Base-by-base conservation (phyloP, 2,888 invertebrate genomes). In the Scaptomyza parva region DNA sequence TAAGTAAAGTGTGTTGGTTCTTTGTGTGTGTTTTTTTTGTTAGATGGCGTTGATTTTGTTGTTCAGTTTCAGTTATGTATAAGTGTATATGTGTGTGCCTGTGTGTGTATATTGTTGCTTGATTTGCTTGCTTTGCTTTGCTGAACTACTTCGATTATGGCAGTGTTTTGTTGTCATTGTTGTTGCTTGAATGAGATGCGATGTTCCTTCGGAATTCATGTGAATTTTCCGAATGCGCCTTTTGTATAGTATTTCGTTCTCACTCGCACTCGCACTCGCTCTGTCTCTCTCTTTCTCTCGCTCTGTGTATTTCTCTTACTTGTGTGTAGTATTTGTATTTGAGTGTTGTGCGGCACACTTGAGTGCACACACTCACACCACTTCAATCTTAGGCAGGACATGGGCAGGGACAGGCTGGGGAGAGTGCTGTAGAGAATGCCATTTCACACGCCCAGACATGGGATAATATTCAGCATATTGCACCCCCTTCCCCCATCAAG, bases 21-120 rank as follows among this genome's bases (percentile, higher is more conserved):
- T n/a, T 81, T 66, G 76, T 79, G 73, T 84, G 54, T 65, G 22
- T 24, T 24, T 6, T 24, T 2, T 24, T 4, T 75, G 74, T 72
- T 64, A 63, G 60, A 44, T 63, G 72, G 66, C 78, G 72, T 79
- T 83, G 86, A 86, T 86, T 86, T 83, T 70, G 83, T 65, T 86
- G 83, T 65, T 72, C 83, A 77, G 67, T 78, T 85, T 73, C 72
- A 72, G 72, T 67, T 73, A 47, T 54, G 37, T 59, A 14, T 53
- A 14, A 8, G 7, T 37, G 35, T 26, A 18, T 37, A 30, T 2
- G 22, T 9, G 9, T 6, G 33, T 28, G 17, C 18, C 12, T n/a
- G n/a, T n/a, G n/a, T n/a, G n/a, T n/a, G n/a, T n/a, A n/a, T n/a
- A n/a, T n/a, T n/a, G n/a, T n/a, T n/a, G n/a, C n/a, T n/a, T n/a